phyloP scores from a whole-genome alignment of 2,888 invertebrate genomes.

The Eumerus sabulonum region DNA sequence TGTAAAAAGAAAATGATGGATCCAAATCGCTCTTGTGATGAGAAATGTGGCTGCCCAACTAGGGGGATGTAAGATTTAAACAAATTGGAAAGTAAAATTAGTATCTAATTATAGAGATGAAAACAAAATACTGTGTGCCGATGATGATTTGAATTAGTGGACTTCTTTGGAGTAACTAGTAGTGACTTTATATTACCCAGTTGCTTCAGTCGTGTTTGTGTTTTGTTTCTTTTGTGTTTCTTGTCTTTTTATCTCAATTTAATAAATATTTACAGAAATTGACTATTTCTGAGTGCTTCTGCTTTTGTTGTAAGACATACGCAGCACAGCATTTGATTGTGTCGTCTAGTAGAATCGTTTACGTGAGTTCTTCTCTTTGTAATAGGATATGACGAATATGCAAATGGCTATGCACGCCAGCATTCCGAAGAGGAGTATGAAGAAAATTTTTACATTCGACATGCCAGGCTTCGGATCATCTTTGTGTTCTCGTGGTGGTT shows the following conservation, averaged over 20 bases:
- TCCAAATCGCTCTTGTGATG: no score
- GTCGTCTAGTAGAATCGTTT: conserved; percentile 85
- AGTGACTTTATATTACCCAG: conserved; percentile 21
- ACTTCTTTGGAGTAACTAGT: conserved; percentile 60
- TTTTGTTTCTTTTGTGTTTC: conserved; percentile 37
- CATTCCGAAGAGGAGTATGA: conserved; percentile 91
- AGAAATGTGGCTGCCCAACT: background rate
- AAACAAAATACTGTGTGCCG: conserved; percentile 39
- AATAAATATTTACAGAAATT: conserved; percentile 40
- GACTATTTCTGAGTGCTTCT: conserved; percentile 43
- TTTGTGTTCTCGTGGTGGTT: conserved; percentile 93
- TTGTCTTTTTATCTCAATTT: conserved; percentile 40
- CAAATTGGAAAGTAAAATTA: background rate
- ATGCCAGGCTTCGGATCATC: conserved; percentile 93
- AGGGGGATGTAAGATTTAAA: conserved; percentile 1
- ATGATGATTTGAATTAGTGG: conserved; percentile 31
- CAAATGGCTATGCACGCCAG: conserved; percentile 90
- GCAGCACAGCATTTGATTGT: conserved; percentile 10
- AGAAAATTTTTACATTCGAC: conserved; percentile 94
- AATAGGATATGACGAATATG: conserved; percentile 94
- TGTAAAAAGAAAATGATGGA: background rate
- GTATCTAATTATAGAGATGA: background rate
- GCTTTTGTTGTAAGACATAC: background rate
- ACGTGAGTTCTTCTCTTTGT: conserved; percentile 93
- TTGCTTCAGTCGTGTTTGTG: conserved; percentile 47